Evolutionary conservation across 2,888 invertebrate species (phyloP), one percentile per base, ranked within the genome.

Genomic region (Amphiduros pacificus): DNA sequence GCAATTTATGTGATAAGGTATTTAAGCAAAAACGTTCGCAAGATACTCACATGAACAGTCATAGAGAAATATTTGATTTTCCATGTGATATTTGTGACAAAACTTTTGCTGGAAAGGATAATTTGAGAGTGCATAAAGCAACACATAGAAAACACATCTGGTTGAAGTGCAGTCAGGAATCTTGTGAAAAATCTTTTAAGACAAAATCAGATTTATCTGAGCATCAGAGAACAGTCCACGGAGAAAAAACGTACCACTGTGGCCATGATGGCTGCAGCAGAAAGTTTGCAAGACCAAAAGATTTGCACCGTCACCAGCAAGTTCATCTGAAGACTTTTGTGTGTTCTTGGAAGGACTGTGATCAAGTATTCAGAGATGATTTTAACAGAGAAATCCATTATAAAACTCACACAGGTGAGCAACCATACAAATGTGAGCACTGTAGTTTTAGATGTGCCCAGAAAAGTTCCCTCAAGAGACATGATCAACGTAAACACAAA

Each of bases 1-100:
- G 54, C 20, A 32, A 32, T 31, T n/a, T 31, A 24, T 54, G 54
- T 22, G 31, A 32, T 11, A 20, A 27, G 9, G 22, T n/a, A 5
- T 54, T 54, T 31, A 54, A 54, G 31, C 54, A 54, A 20, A 54
- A 54, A 22, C 54, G 54, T 22, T 54, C 54, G 4, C 32, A 31
- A 4, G 29, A 31, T 20, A 32, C 6, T 9, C 54, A 54, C 24
- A 32, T 31, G 54, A 54, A 54, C 20, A 28, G 9, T 11, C 54
- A 54, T 22, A 17, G 5, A n/a, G 32, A 27, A 3, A n/a, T 31
- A 24, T 32, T 54, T 20, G 54, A 54, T 9, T 54, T 54, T 27
- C 29, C 5, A 5, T 54, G 54, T 31, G 20, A 32, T 4, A 24
- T 20, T 3, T 54, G 54, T 27, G 3, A 31, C n/a, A 54, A 54